A percentile compares a stretch with the other conserved stretches of the same genome.
phyloP scores from a whole-genome alignment of 2,797 vertebrate species.

The Chaetophractus vellerosus region DNA sequence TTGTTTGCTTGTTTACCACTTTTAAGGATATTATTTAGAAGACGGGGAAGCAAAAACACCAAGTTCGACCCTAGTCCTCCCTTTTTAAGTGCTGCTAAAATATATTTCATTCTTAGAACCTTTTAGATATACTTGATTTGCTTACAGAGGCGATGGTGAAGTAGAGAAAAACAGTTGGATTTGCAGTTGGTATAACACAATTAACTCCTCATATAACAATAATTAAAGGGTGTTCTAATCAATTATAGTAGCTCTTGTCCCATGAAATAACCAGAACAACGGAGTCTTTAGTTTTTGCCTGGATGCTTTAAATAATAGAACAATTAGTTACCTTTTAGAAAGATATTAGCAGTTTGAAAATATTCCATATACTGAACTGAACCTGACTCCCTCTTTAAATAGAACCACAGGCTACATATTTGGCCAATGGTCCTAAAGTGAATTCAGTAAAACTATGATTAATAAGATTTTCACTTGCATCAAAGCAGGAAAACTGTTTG shows the following conservation, averaged over 20 bases:
- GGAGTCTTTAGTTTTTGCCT: neutral
- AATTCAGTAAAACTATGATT: neutral
- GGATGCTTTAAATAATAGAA: neutral
- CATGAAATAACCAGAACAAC: neutral
- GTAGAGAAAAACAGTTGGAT: neutral
- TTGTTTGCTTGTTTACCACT: slow-evolving; percentile 28
- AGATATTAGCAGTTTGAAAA: neutral
- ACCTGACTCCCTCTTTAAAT: neutral
- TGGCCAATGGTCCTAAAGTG: neutral
- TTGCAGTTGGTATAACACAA: neutral
- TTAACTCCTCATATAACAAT: neutral
- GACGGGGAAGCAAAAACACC: neutral
- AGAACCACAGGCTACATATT: neutral
- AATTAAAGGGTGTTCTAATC: neutral
- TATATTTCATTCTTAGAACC: neutral
- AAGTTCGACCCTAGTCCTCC: neutral
- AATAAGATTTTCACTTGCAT: neutral
- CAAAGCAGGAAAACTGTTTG: neutral
- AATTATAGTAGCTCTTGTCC: neutral
- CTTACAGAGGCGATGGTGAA: neutral
- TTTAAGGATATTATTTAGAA: neutral
- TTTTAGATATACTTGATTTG: neutral
- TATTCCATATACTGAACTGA: neutral
- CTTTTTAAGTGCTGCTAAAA: too few relatives aligned
- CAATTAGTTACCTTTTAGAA: neutral